Evolutionary conservation across 2,888 invertebrate species (phyloP), one percentile per base, ranked within the genome.

Genomic region (Dryomyza anilis): DNA sequence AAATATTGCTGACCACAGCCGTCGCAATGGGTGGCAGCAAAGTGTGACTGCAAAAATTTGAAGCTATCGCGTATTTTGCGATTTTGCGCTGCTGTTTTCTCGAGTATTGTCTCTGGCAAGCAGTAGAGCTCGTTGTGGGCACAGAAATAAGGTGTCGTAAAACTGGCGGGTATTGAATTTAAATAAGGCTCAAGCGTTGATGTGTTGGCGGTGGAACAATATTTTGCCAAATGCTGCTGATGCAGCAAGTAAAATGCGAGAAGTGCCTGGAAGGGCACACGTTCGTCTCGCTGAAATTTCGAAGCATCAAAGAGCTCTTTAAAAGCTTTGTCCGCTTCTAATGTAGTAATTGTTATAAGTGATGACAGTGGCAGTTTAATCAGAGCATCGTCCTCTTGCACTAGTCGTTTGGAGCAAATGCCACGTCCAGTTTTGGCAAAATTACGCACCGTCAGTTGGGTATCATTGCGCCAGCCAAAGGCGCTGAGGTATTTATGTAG

Each of bases 401-500:
- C 84, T 46, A 79, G 81, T 71, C 46, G 61, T 73, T 86, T 87
- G 0, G 91, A 88, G 73, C 88, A 85, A 25, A 95, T 84, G 23
- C 95, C 95, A 63, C 94, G 86, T 8, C 93, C 94, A 5, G 92
- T 93, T 10, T 83, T 77, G 27, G 84, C 70, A 80, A 92, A 94
- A 64, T 85, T 74, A 7, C 86, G 85, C n/a, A 89, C 82, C 25
- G 82, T 81, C 21, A 92, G 79, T 67, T 86, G 85, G 16, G 85
- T 85, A 50, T 86, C 84, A 70, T 89, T 86, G 50, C 81, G 80
- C 85, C 90, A 88, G 57, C 86, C 86, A 68, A 85, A 81, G 60
- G 62, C 50, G 46, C 68, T 68, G 21, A 83, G 63, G 43, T 73
- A 72, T 14, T 69, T 67, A 46, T 74, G 75, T n/a, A 81, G 73